These are phyloP conservation scores for Alloplasta piceator DNA, from an alignment of 2,888 invertebrate species.

Conservation along the genomic window DNA sequence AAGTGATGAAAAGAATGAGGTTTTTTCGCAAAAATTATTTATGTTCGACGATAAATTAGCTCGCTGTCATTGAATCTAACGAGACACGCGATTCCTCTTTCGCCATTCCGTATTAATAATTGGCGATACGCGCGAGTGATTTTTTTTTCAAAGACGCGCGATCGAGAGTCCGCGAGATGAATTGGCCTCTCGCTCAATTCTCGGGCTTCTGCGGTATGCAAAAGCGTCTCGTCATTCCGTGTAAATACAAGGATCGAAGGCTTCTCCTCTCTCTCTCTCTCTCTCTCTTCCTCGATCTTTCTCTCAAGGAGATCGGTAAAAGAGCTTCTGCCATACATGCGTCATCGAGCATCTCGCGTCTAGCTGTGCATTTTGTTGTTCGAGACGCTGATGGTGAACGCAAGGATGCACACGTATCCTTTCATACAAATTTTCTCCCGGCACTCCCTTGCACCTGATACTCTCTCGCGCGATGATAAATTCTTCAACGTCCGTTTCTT, in stretches of 20 bases:
- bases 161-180: constrained; percentile 24
- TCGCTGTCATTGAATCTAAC: background rate
- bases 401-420: constrained; percentile 23
- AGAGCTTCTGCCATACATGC: constrained; percentile 55
- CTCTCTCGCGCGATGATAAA: constrained; percentile 77
- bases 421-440: constrained; percentile 13
- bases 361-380: constrained; percentile 7
- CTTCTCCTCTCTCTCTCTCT: background rate
- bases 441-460: constrained; percentile 79
- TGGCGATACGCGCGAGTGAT: constrained; percentile 45
- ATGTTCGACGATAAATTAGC: background rate
- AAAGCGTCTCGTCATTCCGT: constrained; percentile 81
- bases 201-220: constrained; percentile 49
- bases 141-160: constrained; percentile 2
- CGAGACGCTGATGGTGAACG: constrained; percentile 23
- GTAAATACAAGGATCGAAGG: constrained; percentile 77
- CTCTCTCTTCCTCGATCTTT: background rate
- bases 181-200: too few species aligned
- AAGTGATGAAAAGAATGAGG: too few species aligned
- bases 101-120: constrained; percentile 51
- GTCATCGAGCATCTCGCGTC: background rate
- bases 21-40: too few species aligned
- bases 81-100: constrained; percentile 7
- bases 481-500: constrained; percentile 67
- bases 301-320: constrained; percentile 39